These are phyloP conservation scores for Apamea sordens DNA, from an alignment of 2,888 invertebrate genomes.

Conservation along the genomic window DNA sequence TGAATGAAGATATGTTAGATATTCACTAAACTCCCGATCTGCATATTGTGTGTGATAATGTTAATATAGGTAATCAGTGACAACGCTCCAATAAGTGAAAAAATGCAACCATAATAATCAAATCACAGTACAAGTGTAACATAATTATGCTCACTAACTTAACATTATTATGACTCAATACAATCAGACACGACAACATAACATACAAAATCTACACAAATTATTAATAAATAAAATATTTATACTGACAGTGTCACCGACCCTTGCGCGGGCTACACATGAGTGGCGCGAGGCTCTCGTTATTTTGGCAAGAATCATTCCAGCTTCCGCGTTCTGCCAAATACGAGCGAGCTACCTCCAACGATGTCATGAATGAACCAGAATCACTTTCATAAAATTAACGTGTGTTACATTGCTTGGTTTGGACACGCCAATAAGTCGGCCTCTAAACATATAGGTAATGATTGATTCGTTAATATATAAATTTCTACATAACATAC, in stretches of 20 bases:
- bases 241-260: slow-evolving; percentile 77
- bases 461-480: slow-evolving; percentile 80
- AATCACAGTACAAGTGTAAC: slow-evolving; percentile 89
- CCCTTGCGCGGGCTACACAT: slow-evolving; percentile 63
- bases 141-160: slow-evolving; percentile 87
- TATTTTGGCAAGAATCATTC: slow-evolving; percentile 62
- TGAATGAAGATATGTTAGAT: slow-evolving; percentile 59
- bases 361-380: slow-evolving; percentile 45
- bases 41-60: slow-evolving; percentile 55
- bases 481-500: slow-evolving; percentile 88
- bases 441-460: slow-evolving; percentile 78
- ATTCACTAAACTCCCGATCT: slow-evolving; percentile 55
- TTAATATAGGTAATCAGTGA: slow-evolving; percentile 55
- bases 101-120: slow-evolving; percentile 87
- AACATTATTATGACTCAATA: slow-evolving; percentile 85
- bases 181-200: slow-evolving; percentile 82
- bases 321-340: slow-evolving; percentile 46
- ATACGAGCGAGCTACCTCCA: slow-evolving; percentile 48
- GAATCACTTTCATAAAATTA: slow-evolving; percentile 63
- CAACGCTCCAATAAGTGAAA: slow-evolving; percentile 79
- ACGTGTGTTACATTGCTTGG: slow-evolving; percentile 62
- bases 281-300: slow-evolving; percentile 41
- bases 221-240: slow-evolving; percentile 81
- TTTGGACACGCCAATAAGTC: slow-evolving; percentile 74
- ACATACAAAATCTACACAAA: slow-evolving; percentile 80